These are phyloP conservation scores for Polypterus senegalus DNA, from an alignment of 2,113 vertebrate species.

Conservation along the genomic window DNA sequence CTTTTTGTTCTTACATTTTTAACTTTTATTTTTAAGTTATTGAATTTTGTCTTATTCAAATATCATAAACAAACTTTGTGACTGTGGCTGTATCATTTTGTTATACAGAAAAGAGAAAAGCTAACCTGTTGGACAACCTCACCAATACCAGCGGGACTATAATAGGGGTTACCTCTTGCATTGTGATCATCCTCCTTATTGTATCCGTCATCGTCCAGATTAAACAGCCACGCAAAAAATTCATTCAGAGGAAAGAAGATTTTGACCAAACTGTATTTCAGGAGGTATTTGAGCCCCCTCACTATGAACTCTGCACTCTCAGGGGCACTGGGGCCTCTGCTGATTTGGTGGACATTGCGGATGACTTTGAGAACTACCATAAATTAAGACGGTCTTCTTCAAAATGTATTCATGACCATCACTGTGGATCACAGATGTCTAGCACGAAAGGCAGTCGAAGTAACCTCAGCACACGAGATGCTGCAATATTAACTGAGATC, in stretches of 20 bases:
- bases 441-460: constrained; percentile 78
- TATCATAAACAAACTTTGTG: too few species aligned
- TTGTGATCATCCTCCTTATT: constrained; percentile 88
- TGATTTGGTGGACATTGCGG: constrained; percentile 81
- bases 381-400: constrained; percentile 86
- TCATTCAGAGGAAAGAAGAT: constrained; percentile 81
- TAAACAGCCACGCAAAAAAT: constrained; percentile 96
- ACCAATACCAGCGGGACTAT: constrained; percentile 93
- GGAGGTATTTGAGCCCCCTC: constrained; percentile 93
- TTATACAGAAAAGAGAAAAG: constrained; percentile 79
- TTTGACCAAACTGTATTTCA: constrained; percentile 96
- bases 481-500: constrained; percentile 73
- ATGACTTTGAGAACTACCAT: constrained; percentile 91
- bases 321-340: constrained; percentile 66
- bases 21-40: too few species aligned
- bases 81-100: constrained; percentile 12
- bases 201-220: constrained; percentile 91
- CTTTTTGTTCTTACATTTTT: too few species aligned
- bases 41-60: too few species aligned
- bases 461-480: constrained; percentile 79
- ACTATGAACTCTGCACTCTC: constrained; percentile 89
- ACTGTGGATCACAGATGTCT: constrained; percentile 86
- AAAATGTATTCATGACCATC: constrained; percentile 89
- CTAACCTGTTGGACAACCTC: constrained; percentile 89
- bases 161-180: constrained; percentile 89